Conservation (phyloP, 2,888 invertebrate species). For the Zaprionus bogoriensis region DNA sequence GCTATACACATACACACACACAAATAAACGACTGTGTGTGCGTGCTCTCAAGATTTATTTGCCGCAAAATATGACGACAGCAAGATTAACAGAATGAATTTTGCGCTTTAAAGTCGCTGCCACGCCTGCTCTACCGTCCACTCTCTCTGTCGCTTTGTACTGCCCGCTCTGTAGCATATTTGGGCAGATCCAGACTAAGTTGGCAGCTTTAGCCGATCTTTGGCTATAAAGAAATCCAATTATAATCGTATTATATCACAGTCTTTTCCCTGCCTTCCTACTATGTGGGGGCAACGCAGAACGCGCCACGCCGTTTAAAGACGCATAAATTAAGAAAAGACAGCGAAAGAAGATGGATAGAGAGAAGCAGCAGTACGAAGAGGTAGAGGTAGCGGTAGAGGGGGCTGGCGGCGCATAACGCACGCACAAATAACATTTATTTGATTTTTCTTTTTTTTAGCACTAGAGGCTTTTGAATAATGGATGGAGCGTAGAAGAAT, state of each 20-base stretch:
- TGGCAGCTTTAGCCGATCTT: background rate
- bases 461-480: slow-evolving; percentile 36
- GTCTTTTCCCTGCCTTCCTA: too few relatives aligned
- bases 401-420: slow-evolving; percentile 2
- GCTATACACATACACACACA: slow-evolving; percentile 1
- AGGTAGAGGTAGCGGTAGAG: background rate
- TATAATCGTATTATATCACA: slow-evolving; percentile 2
- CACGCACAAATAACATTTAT: slow-evolving; percentile 46
- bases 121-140: slow-evolving; percentile 26
- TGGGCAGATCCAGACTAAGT: slow-evolving; percentile 10
- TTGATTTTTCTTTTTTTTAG: slow-evolving; percentile 24
- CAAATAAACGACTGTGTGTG: slow-evolving; percentile 2
- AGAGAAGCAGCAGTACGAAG: background rate
- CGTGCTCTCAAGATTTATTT: slow-evolving; percentile 59
- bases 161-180: slow-evolving; percentile 26
- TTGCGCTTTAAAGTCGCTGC: slow-evolving; percentile 37
- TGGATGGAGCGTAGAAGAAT: slow-evolving; percentile 35
- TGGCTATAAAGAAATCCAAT: background rate
- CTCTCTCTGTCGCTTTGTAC: background rate
- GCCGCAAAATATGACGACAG: slow-evolving; percentile 57
- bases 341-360: background rate
- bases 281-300: too few relatives aligned
- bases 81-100: slow-evolving; percentile 33
- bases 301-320: background rate
- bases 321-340: slow-evolving; percentile 1